Evolutionary conservation across 2,113 vertebrate genomes (phyloP).

Genomic region (Bujurquina vittata): DNA sequence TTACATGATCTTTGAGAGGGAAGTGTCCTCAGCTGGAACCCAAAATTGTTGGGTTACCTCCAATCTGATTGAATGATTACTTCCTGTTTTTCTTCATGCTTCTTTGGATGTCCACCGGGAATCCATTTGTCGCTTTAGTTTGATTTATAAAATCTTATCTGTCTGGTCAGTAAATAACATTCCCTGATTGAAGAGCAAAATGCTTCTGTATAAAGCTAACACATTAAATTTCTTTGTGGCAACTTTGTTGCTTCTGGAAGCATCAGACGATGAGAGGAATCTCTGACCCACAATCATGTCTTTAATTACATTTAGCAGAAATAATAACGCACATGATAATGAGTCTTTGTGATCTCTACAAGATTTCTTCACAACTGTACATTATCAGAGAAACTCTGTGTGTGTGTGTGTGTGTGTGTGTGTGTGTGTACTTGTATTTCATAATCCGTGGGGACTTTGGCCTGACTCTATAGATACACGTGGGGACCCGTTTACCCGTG

Average conservation of each 20-base stretch:
- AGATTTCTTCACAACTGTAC: constrained; percentile 16
- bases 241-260: background rate
- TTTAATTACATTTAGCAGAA: constrained; percentile 19
- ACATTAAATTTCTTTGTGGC: background rate
- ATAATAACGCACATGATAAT: constrained; percentile 12
- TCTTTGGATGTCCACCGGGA: constrained; percentile 48
- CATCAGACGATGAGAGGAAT: background rate
- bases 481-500: too few species aligned
- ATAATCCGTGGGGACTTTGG: too few species aligned
- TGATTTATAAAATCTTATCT: constrained; percentile 68
- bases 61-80: constrained; percentile 53
- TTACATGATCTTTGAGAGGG: constrained; percentile 16
- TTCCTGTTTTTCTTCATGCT: constrained; percentile 65
- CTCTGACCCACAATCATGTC: background rate
- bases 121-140: constrained; percentile 46
- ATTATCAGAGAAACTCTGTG: constrained; percentile 8
- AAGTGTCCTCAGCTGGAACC: constrained; percentile 29
- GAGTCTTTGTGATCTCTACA: constrained; percentile 18
- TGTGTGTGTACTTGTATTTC: too few species aligned
- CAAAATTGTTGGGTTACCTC: constrained; percentile 23
- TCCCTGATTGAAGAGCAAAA: constrained; percentile 45
- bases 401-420: background rate
- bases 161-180: constrained; percentile 76
- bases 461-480: too few species aligned
- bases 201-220: constrained; percentile 13